Conservation (phyloP, 2,113 vertebrate genomes). For the Proterorhinus semilunaris region DNA sequence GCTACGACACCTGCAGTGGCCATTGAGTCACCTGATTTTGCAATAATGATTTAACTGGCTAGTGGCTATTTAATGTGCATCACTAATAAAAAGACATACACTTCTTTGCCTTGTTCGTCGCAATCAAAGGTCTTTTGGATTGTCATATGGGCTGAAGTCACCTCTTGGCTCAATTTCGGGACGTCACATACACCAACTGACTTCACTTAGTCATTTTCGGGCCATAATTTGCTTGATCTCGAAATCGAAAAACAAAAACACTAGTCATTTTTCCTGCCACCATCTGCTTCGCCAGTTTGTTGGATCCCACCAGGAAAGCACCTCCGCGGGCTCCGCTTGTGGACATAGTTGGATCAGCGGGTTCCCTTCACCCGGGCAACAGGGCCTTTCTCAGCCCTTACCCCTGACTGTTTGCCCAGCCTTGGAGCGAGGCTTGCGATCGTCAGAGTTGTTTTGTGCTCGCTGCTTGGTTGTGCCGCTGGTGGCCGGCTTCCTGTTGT, state of each 20-base stretch:
- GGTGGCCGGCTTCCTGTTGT: conserved; percentile 68
- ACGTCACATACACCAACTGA: no score
- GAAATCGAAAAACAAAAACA: background rate
- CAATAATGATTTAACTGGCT: no score
- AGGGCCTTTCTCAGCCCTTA: conserved; percentile 75
- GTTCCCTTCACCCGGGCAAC: conserved; percentile 88
- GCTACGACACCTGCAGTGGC: no score
- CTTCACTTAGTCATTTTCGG: no score
- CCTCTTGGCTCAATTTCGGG: no score
- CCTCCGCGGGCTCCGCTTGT: conserved; percentile 79
- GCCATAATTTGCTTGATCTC: background rate
- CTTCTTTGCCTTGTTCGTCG: no score
- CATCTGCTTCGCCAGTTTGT: conserved; percentile 65
- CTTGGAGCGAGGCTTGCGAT: conserved; percentile 55
- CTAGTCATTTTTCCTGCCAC: conserved; percentile 18
- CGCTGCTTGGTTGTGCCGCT: conserved; percentile 72
- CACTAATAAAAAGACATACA: no score
- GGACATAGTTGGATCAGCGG: conserved; percentile 83
- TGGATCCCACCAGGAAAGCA: conserved; percentile 51
- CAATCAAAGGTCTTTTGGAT: no score
- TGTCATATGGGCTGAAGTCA: no score
- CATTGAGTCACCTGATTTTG: no score
- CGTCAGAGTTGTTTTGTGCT: conserved; percentile 62
- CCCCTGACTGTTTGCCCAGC: conserved; percentile 88
- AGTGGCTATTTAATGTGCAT: no score